Percentiles rank a stretch among this genome's conserved stretches.
These are phyloP conservation scores for Lithophane socia DNA, from an alignment of 2,888 invertebrate species.

Conservation along the genomic window DNA sequence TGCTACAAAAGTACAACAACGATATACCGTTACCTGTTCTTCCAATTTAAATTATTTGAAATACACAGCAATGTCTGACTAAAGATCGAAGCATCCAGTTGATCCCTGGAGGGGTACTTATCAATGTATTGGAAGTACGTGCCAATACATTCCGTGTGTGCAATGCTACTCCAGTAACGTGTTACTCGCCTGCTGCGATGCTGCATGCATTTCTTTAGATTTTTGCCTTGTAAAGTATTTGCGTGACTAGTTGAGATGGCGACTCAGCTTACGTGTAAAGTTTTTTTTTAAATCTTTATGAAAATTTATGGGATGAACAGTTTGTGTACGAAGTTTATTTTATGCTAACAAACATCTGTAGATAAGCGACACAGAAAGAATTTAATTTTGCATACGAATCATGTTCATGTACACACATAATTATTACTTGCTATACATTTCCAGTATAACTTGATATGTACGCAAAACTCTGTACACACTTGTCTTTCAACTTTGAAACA, in stretches of 20 bases:
- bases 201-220: conserved; percentile 32
- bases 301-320: neutral
- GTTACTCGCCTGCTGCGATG: conserved; percentile 2
- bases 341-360: neutral
- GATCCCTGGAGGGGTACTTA: conserved; percentile 28
- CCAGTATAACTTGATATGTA: too few species aligned
- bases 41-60: neutral
- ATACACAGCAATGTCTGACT: conserved; percentile 7
- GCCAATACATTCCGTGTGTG: conserved; percentile 37
- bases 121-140: conserved; percentile 44
- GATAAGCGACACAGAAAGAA: neutral
- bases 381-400: neutral
- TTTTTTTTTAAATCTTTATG: neutral
- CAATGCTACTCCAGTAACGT: conserved; percentile 34
- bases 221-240: conserved; percentile 33
- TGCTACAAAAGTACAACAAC: neutral
- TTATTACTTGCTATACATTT: too few species aligned
- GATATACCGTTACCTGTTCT: neutral
- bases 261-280: neutral
- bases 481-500: too few species aligned
- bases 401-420: too few species aligned
- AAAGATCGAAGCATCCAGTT: conserved; percentile 21
- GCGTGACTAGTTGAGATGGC: conserved; percentile 7
- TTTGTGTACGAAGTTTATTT: neutral
- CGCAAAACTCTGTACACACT: too few species aligned